Evolutionary conservation across 2,797 vertebrate genomes (phyloP), one percentile per base, ranked within the genome.

Genomic region (Hippopotamyrus pictus): DNA sequence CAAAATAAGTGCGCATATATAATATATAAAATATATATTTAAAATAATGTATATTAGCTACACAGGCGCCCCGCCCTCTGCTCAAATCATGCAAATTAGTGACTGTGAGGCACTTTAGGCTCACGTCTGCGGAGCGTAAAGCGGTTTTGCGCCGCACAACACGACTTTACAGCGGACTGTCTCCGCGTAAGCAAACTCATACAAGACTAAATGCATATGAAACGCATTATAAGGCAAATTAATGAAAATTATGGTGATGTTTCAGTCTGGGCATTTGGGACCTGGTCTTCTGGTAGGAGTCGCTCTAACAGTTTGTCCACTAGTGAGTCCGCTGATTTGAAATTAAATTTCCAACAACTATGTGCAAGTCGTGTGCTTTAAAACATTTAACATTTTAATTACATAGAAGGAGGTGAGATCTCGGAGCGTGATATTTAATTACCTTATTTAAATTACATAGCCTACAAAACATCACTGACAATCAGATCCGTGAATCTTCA

Each of bases 361-460:
- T 44, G 76, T 46, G 41, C 19, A 1, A 22, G 46, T 46, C 41
- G 41, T 3, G 41, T n/a, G 76, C 0, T 76, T 19, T 19, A 46
- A 82, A 82, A 8, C 76, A 44, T 82, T 62, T n/a, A 82, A 19
- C 41, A 44, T 19, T 82, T 82, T 82, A 82, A 82, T 82, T 82
- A 82, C 41, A 82, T 46, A 17, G 76, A 46, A 44, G 76, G 37
- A n/a, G 76, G 76, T 46, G 41, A 82, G 41, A 82, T 73, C 37
- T 82, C 41, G 6, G 41, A 82, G 76, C 76, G 41, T 82, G 76
- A 82, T 82, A 46, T 44, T 82, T 82, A 82, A 82, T 82, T 82
- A 82, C 76, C 37, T 29, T 53, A 86, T 53, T 86, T 51, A 51
- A 53, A 86, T 86, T 54, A 86, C 17, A 86, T 25, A 53, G 44